phyloP scores from a whole-genome alignment of 2,797 vertebrate species.

The Taenioides sp. region DNA sequence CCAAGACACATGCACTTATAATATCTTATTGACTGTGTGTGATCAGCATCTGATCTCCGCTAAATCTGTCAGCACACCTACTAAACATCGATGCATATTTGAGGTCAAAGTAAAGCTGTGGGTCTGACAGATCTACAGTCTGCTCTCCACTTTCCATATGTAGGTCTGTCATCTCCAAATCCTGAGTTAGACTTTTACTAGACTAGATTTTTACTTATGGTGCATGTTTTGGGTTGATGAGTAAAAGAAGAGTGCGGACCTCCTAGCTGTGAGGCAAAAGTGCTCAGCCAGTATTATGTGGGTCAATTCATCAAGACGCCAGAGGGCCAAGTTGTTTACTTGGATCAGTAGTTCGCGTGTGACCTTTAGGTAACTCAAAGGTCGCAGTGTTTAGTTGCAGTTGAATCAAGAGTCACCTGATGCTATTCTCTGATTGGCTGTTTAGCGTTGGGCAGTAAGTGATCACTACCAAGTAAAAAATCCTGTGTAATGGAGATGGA shows the following conservation, averaged over 20 bases:
- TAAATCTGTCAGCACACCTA: neutral
- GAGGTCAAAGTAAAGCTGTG: neutral
- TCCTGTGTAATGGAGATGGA: slow-evolving; percentile 43
- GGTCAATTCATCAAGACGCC: too few relatives aligned
- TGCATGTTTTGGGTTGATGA: too few relatives aligned
- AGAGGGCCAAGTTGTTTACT: neutral
- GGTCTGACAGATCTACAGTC: neutral
- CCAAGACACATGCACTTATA: neutral
- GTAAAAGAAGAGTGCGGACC: too few relatives aligned
- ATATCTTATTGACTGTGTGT: neutral
- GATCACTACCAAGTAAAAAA: slow-evolving; percentile 40
- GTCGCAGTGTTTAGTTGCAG: slow-evolving; percentile 5
- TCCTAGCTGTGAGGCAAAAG: too few relatives aligned
- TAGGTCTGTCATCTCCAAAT: too few relatives aligned
- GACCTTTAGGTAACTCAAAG: slow-evolving; percentile 4
- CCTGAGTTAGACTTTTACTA: too few relatives aligned
- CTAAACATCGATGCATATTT: neutral
- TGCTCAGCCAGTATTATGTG: too few relatives aligned
- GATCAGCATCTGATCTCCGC: neutral
- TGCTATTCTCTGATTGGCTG: slow-evolving; percentile 17
- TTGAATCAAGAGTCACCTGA: neutral
- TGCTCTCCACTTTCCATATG: too few relatives aligned
- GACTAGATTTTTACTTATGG: too few relatives aligned
- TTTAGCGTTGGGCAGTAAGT: slow-evolving; percentile 21
- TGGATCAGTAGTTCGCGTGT: slow-evolving; percentile 4